Conservation (phyloP, 1,140 invertebrate genomes). For the Neuroterus valhalla region DNA sequence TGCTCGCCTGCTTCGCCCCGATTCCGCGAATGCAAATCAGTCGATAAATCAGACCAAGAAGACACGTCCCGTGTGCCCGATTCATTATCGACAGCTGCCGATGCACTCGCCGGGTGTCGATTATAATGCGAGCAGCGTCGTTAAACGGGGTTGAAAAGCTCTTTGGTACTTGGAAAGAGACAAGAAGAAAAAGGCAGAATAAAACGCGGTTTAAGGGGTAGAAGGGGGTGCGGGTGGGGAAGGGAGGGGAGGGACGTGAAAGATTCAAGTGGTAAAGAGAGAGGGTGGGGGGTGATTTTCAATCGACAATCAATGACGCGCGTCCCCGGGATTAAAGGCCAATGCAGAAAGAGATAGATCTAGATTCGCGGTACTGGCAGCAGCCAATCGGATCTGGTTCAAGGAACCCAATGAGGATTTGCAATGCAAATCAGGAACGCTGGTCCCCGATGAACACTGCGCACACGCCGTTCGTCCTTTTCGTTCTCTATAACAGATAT, state of each 20-base stretch:
- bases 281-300: constrained; percentile 62
- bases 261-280: constrained; percentile 15
- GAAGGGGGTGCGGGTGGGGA: not conserved
- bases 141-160: constrained; percentile 33
- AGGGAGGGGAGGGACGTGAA: not conserved
- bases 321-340: constrained; percentile 69
- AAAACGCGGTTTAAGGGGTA: not conserved
- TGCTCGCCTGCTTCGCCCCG: constrained; percentile 32
- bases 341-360: constrained; percentile 71
- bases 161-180: constrained; percentile 27
- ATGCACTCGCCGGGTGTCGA: constrained; percentile 62
- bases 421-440: constrained; percentile 72
- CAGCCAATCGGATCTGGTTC: constrained; percentile 74
- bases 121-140: constrained; percentile 55
- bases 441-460: constrained; percentile 64
- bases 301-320: constrained; percentile 73
- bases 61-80: constrained; percentile 15
- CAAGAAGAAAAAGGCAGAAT: not conserved
- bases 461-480: constrained; percentile 66
- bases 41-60: not conserved
- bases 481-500: constrained; percentile 57
- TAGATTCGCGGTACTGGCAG: constrained; percentile 72
- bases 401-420: constrained; percentile 73
- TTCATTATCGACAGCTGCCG: constrained; percentile 55
- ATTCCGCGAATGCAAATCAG: constrained; percentile 56